These are phyloP conservation scores for Limnephilus marmoratus DNA, from an alignment of 2,888 invertebrate genomes.

Conservation along the genomic window DNA sequence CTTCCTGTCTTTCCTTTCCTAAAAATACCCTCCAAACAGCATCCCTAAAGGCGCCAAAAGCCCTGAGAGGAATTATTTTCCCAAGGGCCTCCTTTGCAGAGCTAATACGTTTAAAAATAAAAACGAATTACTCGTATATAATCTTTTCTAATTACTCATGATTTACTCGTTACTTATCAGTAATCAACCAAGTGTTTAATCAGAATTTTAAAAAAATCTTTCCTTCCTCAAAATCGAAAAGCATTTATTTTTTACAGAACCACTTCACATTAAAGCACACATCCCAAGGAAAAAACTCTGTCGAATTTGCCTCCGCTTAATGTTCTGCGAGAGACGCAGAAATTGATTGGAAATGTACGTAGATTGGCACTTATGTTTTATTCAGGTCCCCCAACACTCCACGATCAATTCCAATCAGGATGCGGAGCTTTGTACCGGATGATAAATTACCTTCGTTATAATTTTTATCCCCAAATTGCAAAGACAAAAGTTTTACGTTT, in stretches of 20 bases:
- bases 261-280: background rate
- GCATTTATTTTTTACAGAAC: background rate
- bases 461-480: background rate
- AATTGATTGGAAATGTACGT: conserved; percentile 12
- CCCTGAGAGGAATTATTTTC: too few relatives aligned
- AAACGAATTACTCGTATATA: too few relatives aligned
- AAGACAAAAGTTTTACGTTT: background rate
- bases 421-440: background rate
- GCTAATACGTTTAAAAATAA: too few relatives aligned
- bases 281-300: background rate
- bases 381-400: background rate
- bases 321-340: background rate
- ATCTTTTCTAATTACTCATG: too few relatives aligned
- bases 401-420: background rate
- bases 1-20: too few relatives aligned
- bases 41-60: too few relatives aligned
- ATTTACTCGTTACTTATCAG: too few relatives aligned
- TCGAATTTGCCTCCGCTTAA: background rate
- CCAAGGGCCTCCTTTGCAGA: too few relatives aligned
- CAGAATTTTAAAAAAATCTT: too few relatives aligned
- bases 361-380: background rate
- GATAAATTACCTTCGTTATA: conserved; percentile 5
- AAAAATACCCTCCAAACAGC: too few relatives aligned
- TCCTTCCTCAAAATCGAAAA: too few relatives aligned
- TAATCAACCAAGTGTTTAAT: too few relatives aligned